phyloP scores from a whole-genome alignment of 2,113 vertebrate species.

The Nettapus auritus region DNA sequence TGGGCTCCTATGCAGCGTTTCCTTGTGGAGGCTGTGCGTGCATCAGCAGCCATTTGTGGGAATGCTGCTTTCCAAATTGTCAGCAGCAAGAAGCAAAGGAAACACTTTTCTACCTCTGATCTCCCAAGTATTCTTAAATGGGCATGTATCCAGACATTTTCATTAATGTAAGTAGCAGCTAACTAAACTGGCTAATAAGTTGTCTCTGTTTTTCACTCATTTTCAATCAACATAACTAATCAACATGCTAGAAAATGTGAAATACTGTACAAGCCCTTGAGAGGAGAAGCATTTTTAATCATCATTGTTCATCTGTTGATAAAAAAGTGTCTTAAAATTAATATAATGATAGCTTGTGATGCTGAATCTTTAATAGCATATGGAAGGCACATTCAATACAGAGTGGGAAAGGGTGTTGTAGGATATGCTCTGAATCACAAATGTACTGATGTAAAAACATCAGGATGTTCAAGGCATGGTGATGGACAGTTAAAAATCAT shows the following conservation, averaged over 20 bases:
- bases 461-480: not conserved
- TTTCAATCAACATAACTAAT: conserved; percentile 67
- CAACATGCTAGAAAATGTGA: conserved; percentile 47
- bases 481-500: not conserved
- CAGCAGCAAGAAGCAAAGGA: not conserved
- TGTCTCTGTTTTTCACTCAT: conserved; percentile 60
- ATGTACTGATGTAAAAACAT: not conserved
- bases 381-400: not conserved
- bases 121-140: conserved; percentile 52
- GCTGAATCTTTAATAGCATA: conserved; percentile 26
- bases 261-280: conserved; percentile 48
- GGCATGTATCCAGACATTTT: conserved; percentile 49
- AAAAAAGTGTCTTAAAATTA: conserved; percentile 48
- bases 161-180: conserved; percentile 63
- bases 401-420: not conserved
- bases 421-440: conserved; percentile 8
- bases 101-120: conserved; percentile 17
- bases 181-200: conserved; percentile 61
- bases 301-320: conserved; percentile 62
- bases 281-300: conserved; percentile 62
- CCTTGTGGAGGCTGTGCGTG: not conserved
- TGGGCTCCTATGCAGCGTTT: not conserved
- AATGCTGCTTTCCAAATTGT: not conserved
- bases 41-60: not conserved
- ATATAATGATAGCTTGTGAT: conserved; percentile 49